Percentiles rank a stretch among this genome's conserved stretches.
Evolutionary conservation across 2,888 invertebrate species (phyloP).

Genomic region (Pollenia labialis): DNA sequence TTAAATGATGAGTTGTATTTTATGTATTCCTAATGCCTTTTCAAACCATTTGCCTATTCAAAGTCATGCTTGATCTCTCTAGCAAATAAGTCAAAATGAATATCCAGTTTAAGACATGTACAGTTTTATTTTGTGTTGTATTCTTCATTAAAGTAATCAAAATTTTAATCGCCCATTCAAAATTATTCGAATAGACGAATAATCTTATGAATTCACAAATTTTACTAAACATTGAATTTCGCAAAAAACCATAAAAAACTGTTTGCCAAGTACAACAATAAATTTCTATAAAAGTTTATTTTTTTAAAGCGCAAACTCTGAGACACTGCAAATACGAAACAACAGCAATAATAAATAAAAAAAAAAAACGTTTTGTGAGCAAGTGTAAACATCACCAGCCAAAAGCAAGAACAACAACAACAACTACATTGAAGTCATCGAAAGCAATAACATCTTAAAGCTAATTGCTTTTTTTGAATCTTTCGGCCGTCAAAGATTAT

Average conservation of each 20-base stretch:
- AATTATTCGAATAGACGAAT: constrained; percentile 4
- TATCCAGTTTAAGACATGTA: too few species aligned
- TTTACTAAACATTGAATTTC: background rate
- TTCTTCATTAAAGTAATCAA: too few species aligned
- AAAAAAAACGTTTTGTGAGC: constrained; percentile 55
- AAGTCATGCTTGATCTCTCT: too few species aligned
- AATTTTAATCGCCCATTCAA: too few species aligned
- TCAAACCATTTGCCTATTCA: too few species aligned
- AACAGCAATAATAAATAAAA: background rate
- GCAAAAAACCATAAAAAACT: background rate
- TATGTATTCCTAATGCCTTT: too few species aligned
- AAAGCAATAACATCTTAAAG: constrained; percentile 48
- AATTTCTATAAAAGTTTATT: constrained; percentile 31
- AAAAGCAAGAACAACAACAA: constrained; percentile 23
- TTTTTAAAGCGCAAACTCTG: constrained; percentile 3
- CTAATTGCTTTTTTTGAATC: constrained; percentile 61
- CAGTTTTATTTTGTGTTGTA: too few species aligned
- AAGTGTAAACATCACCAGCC: constrained; percentile 47
- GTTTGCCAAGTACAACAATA: constrained; percentile 40
- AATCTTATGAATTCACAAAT: background rate
- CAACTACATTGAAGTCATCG: constrained; percentile 13
- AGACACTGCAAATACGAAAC: background rate
- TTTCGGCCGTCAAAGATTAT: constrained; percentile 25
- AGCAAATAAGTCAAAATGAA: too few species aligned
- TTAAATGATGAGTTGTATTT: too few species aligned